Evolutionary conservation across 2,888 invertebrate species (phyloP), one percentile per base, ranked within the genome.

Genomic region (Boloria selene): DNA sequence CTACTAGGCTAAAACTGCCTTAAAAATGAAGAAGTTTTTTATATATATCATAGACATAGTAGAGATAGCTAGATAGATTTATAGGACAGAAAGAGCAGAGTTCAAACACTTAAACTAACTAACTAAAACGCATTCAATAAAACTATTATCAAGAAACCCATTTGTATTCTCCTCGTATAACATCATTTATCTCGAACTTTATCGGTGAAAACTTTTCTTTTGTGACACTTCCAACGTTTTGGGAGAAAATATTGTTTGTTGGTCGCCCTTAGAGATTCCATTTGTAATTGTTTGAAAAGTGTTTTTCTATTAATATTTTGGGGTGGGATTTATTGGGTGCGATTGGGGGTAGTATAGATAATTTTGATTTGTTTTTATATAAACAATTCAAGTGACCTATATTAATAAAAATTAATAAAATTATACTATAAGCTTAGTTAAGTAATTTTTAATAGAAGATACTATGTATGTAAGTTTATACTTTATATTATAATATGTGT

Each of bases 121-220:
- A 10, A 45, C 13, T 55, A 50, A 17, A 44, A 44, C 26, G 14
- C 38, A 26, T 17, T 14, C 22, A 42, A 49, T 49, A 18, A 51
- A 63, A 56, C 26, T 56, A 56, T 56, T 50, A 56, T 42, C 26
- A 44, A 51, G 50, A 63, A 42, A 22, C 56, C 56, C 22, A 51
- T 63, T 63, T 63, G 56, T 63, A 63, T 63, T 63, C 56, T 31
- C 50, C 50, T 44, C 51, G 50, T 63, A 55, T 42, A 44, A 56
- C 26, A 50, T 50, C 63, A 63, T 63, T 63, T 56, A 56, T 63
- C 63, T 56, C 56, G 50, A 63, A 63, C 63, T 63, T 63, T 63
- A 56, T 63, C 56, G 56, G 55, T 63, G 55, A 14, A 16, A 63
- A 63, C 63, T 63, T 63, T 63, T 56, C 65, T 61, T 54, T 61